Percentiles rank a stretch among this genome's conserved stretches.
phyloP scores from a whole-genome alignment of 2,888 invertebrate species.

The Brachyptera risi region DNA sequence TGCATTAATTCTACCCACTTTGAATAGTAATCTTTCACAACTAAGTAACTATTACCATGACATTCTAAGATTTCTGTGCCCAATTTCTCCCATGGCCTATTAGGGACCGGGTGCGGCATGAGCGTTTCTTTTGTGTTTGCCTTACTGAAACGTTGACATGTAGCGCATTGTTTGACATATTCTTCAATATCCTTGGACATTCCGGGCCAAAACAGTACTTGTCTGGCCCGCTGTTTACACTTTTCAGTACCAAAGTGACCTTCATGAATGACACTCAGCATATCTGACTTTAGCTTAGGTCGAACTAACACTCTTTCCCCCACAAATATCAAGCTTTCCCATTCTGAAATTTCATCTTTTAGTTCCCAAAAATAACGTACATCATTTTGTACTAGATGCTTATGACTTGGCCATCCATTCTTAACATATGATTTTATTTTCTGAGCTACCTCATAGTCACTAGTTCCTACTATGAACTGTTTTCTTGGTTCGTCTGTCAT shows the following conservation, averaged over 20 bases:
- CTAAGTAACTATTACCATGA: background rate
- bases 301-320: conserved; percentile 15
- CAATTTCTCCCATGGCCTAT: background rate
- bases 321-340: conserved; percentile 9
- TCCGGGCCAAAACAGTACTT: too few species aligned
- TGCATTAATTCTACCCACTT: conserved; percentile 10
- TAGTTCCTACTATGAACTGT: too few species aligned
- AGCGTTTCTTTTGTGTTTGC: conserved; percentile 31
- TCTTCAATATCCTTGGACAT: too few species aligned
- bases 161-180: too few species aligned
- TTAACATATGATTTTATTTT: background rate
- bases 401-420: background rate
- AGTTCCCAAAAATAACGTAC: conserved; percentile 1
- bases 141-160: conserved; percentile 13
- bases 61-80: conserved; percentile 14
- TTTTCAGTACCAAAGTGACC: conserved; percentile 16
- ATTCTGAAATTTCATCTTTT: background rate
- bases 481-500: background rate
- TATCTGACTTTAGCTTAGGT: background rate
- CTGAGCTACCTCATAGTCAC: background rate
- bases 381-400: background rate
- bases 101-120: conserved; percentile 30
- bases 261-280: conserved; percentile 12
- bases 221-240: background rate
- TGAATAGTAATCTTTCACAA: background rate